Conservation (phyloP, 2,113 vertebrate species). For the Peromyscus maniculatus region DNA sequence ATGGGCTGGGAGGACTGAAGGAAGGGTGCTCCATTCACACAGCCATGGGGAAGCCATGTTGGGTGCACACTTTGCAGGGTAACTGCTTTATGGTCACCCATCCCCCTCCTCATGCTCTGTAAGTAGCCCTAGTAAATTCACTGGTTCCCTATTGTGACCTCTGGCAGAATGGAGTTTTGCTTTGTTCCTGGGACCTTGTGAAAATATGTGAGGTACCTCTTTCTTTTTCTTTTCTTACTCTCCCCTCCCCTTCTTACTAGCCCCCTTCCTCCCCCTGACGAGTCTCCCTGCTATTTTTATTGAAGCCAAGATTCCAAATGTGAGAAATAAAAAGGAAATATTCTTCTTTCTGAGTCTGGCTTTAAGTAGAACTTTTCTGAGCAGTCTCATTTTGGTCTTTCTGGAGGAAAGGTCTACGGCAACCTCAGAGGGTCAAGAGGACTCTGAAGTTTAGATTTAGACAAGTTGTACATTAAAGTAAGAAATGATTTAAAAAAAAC, state of each 20-base stretch:
- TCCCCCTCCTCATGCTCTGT: neutral
- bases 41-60: neutral
- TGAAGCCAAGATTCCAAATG: neutral
- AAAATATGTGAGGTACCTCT: neutral
- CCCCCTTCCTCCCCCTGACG: neutral
- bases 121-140: neutral
- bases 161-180: neutral
- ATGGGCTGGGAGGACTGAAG: neutral
- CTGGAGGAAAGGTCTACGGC: neutral
- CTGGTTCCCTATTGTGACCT: neutral
- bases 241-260: neutral
- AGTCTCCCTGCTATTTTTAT: neutral
- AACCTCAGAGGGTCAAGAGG: neutral
- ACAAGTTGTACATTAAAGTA: neutral
- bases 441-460: neutral
- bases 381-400: constrained; percentile 59
- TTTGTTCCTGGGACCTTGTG: neutral
- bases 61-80: neutral
- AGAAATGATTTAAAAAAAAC: neutral
- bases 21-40: neutral
- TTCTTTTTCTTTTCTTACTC: neutral
- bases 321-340: neutral
- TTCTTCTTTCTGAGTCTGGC: neutral
- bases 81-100: neutral
- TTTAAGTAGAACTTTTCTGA: constrained; percentile 61